These are phyloP conservation scores for Sceloporus tristichus DNA, from an alignment of 2,113 vertebrate species.

Conservation along the genomic window DNA sequence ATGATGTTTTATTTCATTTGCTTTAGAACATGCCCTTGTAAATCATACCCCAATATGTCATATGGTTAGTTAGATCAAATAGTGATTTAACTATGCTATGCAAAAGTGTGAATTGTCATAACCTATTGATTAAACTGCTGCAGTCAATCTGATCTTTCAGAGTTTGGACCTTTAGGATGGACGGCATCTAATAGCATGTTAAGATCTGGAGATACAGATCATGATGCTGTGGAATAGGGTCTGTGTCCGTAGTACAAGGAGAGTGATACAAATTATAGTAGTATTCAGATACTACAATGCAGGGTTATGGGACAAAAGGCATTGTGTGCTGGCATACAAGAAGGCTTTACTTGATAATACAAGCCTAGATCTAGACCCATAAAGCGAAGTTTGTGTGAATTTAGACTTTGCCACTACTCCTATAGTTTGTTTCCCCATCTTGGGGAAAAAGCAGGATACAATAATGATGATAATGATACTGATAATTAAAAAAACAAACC, in stretches of 20 bases:
- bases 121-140: neutral
- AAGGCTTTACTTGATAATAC: neutral
- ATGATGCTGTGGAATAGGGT: too few species aligned
- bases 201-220: neutral
- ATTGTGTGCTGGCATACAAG: neutral
- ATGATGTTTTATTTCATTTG: neutral
- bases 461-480: too few species aligned
- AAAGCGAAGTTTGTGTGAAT: neutral
- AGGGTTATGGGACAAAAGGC: neutral
- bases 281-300: too few species aligned
- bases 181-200: neutral
- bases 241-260: neutral
- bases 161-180: neutral
- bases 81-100: neutral
- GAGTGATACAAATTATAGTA: neutral
- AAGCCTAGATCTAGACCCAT: neutral
- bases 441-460: too few species aligned
- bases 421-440: neutral
- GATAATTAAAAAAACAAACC: too few species aligned
- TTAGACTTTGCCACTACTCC: neutral
- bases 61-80: neutral
- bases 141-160: too few species aligned
- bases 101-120: neutral
- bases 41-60: neutral
- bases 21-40: neutral